Percentiles rank a stretch among this genome's conserved stretches.
Conservation (phyloP, 2,888 invertebrate genomes). For the Leptinotarsa haldemani region DNA sequence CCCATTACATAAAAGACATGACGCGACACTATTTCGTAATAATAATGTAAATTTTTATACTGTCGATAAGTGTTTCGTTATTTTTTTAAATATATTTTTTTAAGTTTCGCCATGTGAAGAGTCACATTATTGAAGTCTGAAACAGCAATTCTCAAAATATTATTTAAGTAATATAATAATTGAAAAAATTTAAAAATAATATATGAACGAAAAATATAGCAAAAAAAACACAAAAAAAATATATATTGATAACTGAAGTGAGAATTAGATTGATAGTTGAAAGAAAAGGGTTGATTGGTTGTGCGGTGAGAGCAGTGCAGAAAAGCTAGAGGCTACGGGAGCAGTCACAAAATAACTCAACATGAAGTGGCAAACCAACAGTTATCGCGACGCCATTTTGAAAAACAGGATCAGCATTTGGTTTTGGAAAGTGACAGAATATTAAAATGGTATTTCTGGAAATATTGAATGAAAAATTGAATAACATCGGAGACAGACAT, state of each 20-base stretch:
- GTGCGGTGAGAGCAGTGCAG: conserved; percentile 50
- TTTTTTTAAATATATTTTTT: conserved; percentile 65
- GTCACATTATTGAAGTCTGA: conserved; percentile 67
- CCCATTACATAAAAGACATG: conserved; percentile 59
- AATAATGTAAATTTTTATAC: conserved; percentile 61
- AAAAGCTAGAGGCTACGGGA: conserved; percentile 24
- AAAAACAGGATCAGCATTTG: background rate
- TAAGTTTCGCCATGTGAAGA: conserved; percentile 64
- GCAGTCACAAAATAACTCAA: conserved; percentile 21
- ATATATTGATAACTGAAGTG: conserved; percentile 53
- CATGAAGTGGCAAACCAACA: conserved; percentile 36
- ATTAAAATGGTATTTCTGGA: no score
- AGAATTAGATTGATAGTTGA: conserved; percentile 53
- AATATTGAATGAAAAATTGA: no score
- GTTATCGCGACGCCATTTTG: background rate
- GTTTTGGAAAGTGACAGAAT: no score
- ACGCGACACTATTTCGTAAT: conserved; percentile 61
- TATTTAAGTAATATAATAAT: conserved; percentile 63
- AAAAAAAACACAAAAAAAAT: conserved; percentile 59
- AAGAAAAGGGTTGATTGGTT: conserved; percentile 43
- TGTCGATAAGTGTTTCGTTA: conserved; percentile 63
- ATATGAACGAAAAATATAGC: conserved; percentile 57
- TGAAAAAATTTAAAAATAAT: conserved; percentile 59
- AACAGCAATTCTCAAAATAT: conserved; percentile 68
- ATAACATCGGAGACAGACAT: no score